These are phyloP conservation scores for Trichosurus vulpecula DNA, from an alignment of 2,797 vertebrate genomes.

Conservation along the genomic window DNA sequence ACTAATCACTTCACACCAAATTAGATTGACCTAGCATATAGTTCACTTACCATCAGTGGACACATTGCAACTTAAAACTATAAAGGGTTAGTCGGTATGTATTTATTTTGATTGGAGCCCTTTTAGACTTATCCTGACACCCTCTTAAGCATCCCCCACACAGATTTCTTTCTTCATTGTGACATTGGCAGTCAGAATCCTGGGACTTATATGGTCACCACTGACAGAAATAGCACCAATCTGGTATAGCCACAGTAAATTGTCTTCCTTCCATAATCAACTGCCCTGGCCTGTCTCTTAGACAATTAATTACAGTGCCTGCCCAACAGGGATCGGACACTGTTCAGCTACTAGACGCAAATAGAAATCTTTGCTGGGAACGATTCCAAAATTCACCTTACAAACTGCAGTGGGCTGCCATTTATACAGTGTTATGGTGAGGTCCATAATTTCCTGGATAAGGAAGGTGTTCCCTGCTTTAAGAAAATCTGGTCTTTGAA, in stretches of 20 bases:
- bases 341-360: not conserved
- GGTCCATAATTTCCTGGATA: not conserved
- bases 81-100: not conserved
- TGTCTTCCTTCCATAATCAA: not conserved
- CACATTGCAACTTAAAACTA: not conserved
- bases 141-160: not conserved
- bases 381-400: not conserved
- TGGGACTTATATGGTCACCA: not conserved
- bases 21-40: not conserved
- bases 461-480: not conserved
- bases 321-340: not conserved
- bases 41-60: constrained; percentile 16
- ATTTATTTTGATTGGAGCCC: not conserved
- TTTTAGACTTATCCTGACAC: not conserved
- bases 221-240: not conserved
- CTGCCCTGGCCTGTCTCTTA: not conserved
- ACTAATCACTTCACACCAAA: not conserved
- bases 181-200: not conserved
- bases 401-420: not conserved
- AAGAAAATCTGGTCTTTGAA: constrained; percentile 10
- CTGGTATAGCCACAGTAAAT: too few species aligned
- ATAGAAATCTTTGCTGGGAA: not conserved
- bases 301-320: not conserved
- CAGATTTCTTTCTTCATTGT: constrained; percentile 26
- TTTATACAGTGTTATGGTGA: constrained; percentile 14